Evolutionary conservation across 2,113 vertebrate species (phyloP), one percentile per base, ranked within the genome.

Genomic region (Brienomyrus brachyistius): DNA sequence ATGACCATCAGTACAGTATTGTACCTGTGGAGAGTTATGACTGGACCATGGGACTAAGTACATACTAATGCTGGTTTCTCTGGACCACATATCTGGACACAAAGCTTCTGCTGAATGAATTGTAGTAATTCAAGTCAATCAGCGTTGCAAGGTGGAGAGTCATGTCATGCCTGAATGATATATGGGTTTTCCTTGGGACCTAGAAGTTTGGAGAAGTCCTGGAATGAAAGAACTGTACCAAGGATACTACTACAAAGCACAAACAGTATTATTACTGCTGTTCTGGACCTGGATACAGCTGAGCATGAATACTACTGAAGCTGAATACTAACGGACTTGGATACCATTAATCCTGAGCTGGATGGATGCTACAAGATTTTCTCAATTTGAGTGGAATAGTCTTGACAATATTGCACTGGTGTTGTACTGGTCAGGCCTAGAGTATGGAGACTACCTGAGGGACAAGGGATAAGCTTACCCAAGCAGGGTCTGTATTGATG

Each of bases 251-350:
- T 86, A 27, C 83, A 48, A 40, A 80, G 35, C 31, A 80, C 31
- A 19, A 80, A 7, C 40, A 17, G 13, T 43, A 43, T 43, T 80
- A 80, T 43, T 80, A 15, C 83, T 86, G 9, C 83, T 43, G 35
- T 80, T 80, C 6, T 86, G 83, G 45, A 86, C 23, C 48, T 86
- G 83, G 83, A 86, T 86, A 85, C 83, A 85, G 27, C 23, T 85
- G 17, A 51, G 23, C n/a, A 23, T n/a, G 47, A 51, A 86, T 50
- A 27, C 23, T 2, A 27, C 83, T 86, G 83, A n/a, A 27, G 27
- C 4, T 86, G 47, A 51, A 86, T 50, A 50, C 23, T 51, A 11
- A 48, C 3, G 23, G 47, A 15, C 47, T n/a, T 85, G 47, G 21
- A 51, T 11, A 85, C 5, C 21, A 85, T 5, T 51, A 27, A 43